Percentiles rank a stretch among this genome's conserved stretches.
Evolutionary conservation across 1,140 invertebrate genomes (phyloP).

Genomic region (Sitophilus oryzae): DNA sequence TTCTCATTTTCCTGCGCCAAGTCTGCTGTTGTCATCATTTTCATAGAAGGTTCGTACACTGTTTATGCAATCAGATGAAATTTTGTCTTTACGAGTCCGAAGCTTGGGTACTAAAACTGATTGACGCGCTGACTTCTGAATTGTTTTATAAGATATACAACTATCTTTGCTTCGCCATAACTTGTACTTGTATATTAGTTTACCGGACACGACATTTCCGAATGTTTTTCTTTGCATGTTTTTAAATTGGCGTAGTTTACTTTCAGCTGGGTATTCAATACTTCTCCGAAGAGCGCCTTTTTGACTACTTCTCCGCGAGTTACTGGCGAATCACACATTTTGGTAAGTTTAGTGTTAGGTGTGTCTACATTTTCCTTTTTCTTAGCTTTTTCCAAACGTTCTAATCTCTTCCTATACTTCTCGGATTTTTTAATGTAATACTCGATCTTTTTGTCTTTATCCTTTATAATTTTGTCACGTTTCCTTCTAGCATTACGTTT

Average conservation of each 20-base stretch:
- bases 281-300: slow-evolving; percentile 5
- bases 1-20: slow-evolving; percentile 6
- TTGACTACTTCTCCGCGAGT: slow-evolving; percentile 2
- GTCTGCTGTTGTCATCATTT: slow-evolving; percentile 4
- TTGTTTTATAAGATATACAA: slow-evolving; percentile 1
- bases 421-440: too few relatives aligned
- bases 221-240: slow-evolving; percentile 5
- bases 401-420: too few relatives aligned
- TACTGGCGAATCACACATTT: slow-evolving; percentile 4
- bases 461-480: too few relatives aligned
- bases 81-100: neutral
- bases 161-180: slow-evolving; percentile 1
- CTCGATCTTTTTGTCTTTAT: too few relatives aligned
- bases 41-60: neutral
- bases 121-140: neutral
- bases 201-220: slow-evolving; percentile 1
- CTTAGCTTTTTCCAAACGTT: too few relatives aligned
- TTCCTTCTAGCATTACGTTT: too few relatives aligned
- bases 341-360: too few relatives aligned
- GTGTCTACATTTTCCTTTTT: too few relatives aligned
- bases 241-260: slow-evolving; percentile 3
- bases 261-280: too few relatives aligned
- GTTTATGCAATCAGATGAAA: neutral
- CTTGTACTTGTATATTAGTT: neutral
- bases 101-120: neutral